Evolutionary conservation across 2,888 invertebrate genomes (phyloP).

Genomic region (Hyposoter didymator): DNA sequence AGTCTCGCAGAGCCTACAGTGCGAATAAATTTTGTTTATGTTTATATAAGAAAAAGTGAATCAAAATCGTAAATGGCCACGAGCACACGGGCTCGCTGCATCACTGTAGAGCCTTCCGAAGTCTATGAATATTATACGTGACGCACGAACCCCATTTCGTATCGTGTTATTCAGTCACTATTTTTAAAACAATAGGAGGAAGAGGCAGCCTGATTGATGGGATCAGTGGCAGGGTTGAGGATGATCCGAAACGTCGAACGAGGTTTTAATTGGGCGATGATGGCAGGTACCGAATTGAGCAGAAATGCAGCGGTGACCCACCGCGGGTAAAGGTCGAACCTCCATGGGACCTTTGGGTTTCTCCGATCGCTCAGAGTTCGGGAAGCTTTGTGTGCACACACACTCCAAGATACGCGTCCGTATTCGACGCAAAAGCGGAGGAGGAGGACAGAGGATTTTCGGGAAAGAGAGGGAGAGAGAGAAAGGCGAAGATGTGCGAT

Average conservation of each 20-base stretch:
- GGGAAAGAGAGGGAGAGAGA: background rate
- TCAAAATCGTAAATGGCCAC: too few relatives aligned
- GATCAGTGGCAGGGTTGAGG: constrained; percentile 25
- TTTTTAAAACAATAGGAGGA: constrained; percentile 38
- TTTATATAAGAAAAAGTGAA: too few relatives aligned
- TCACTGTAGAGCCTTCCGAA: too few relatives aligned
- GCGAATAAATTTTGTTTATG: too few relatives aligned
- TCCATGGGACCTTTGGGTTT: constrained; percentile 35
- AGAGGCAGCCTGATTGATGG: background rate
- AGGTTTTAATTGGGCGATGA: constrained; percentile 51
- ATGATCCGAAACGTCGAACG: constrained; percentile 26
- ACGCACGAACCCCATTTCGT: constrained; percentile 40
- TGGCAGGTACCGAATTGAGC: constrained; percentile 23
- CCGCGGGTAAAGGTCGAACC: constrained; percentile 58
- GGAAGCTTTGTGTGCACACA: too few relatives aligned
- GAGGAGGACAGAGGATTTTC: background rate
- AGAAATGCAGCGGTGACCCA: constrained; percentile 55
- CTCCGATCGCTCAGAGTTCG: too few relatives aligned
- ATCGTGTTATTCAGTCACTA: constrained; percentile 40
- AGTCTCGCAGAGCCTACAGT: too few relatives aligned
- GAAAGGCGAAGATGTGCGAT: constrained; percentile 65
- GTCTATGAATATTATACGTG: background rate
- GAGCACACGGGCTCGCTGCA: too few relatives aligned
- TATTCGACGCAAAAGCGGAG: background rate
- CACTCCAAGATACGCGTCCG: too few relatives aligned